These are phyloP conservation scores for Microtus montanus DNA, from an alignment of 2,113 vertebrate species.

Conservation along the genomic window DNA sequence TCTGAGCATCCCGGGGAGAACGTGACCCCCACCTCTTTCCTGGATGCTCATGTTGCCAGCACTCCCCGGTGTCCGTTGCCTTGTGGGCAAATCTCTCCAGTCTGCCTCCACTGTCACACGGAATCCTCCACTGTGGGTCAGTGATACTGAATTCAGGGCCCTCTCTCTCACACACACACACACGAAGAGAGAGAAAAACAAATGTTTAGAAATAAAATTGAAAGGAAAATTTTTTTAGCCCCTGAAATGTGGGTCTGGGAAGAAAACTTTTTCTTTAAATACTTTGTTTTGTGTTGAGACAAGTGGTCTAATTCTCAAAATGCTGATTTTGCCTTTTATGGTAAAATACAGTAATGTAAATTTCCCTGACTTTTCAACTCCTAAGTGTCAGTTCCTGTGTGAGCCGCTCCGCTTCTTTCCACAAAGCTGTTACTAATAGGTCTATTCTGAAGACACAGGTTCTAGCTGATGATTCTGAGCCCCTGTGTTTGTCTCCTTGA, in stretches of 20 bases:
- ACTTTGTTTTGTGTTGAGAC: conserved; percentile 4
- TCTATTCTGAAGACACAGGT: too few relatives aligned
- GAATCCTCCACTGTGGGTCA: background rate
- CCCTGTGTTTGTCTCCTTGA: conserved; percentile 50
- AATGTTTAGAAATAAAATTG: background rate
- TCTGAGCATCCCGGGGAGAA: background rate
- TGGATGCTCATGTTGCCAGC: background rate
- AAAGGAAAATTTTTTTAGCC: background rate
- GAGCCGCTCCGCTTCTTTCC: background rate
- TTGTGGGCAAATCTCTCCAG: background rate
- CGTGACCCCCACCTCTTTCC: background rate
- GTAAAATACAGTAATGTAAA: background rate
- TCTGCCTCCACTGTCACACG: background rate
- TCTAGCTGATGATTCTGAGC: background rate
- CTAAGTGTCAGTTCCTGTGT: background rate
- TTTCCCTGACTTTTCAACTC: background rate
- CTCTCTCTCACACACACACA: background rate
- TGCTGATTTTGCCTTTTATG: background rate
- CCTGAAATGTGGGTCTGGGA: background rate
- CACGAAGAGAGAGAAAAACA: background rate
- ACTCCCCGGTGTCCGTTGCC: background rate
- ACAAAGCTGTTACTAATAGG: background rate
- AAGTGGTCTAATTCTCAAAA: background rate
- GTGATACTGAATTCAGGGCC: background rate
- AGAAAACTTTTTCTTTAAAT: background rate